Base-by-base conservation (phyloP, 2,113 vertebrate species). In the Paramisgurnus dabryanus region DNA sequence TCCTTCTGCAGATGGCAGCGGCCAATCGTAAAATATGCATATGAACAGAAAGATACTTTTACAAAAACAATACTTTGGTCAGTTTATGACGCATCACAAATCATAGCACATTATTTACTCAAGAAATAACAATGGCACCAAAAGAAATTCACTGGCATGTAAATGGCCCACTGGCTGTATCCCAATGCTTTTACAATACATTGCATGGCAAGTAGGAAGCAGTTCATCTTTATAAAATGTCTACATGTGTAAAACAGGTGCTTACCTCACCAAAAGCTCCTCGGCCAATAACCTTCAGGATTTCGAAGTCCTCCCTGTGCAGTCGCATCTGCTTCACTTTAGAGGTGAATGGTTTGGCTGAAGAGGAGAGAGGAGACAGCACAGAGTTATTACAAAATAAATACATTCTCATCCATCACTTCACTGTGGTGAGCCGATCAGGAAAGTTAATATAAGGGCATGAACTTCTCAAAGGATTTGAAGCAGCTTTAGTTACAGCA, bases 261-360 rank as follows among this genome's bases (percentile, higher is more conserved):
- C 87, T 80, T 72, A 88, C 87, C 87, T 88, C 87, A 7, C 87
- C 87, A 41, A 88, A 88, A 1, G 87, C 87, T 82, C 87, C 87
- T 66, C 87, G 85, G 15, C 87, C 87, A 79, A 88, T 88, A 67
- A 88, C 83, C 79, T 88, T 88, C 15, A 88, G 84, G 53, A 88
- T 88, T 68, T 88, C 87, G 63, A 88, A 88, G 75, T 88, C 87
- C 8, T 88, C 87, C 70, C 80, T 85, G 53, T 86, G 87, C 34
- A 88, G 71, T 18, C 87, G 79, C 87, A 86, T 88, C 85, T 86
- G 83, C 69, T 88, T 88, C 64, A 88, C 80, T 73, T 85, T 85
- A 78, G 77, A 76, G 76, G 87, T 83, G 76, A 88, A 88, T 4
- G 85, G 80, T 71, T 88, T 85, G 58, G 78, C 87, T 88, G 72